phyloP scores from a whole-genome alignment of 2,797 vertebrate species.

The Muraenolepis orangiensis region DNA sequence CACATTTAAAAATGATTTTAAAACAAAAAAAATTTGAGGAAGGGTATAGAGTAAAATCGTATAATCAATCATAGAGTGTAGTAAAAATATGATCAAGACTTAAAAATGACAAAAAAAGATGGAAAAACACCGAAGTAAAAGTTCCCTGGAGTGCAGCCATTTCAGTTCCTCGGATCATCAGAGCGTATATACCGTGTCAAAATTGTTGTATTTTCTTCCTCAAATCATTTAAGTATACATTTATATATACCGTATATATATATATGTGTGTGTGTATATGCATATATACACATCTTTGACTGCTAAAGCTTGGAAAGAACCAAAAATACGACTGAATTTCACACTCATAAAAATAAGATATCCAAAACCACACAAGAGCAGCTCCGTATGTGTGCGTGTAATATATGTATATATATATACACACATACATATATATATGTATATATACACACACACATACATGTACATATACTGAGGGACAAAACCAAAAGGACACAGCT shows the following conservation, averaged over 20 bases:
- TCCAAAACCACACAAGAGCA: constrained; percentile 78
- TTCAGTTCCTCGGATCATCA: constrained; percentile 70
- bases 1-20: constrained; percentile 60
- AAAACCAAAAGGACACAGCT: constrained; percentile 75
- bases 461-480: constrained; percentile 71
- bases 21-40: constrained; percentile 31
- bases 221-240: constrained; percentile 75
- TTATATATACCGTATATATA: constrained; percentile 24
- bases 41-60: constrained; percentile 34
- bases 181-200: constrained; percentile 77
- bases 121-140: constrained; percentile 55
- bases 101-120: constrained; percentile 58
- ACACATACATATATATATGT: too few species aligned
- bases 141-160: constrained; percentile 84
- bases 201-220: constrained; percentile 54
- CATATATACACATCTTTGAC: constrained; percentile 72
- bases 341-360: constrained; percentile 64
- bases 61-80: constrained; percentile 16
- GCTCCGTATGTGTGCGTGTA: too few species aligned
- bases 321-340: constrained; percentile 79
- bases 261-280: constrained; percentile 10
- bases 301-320: constrained; percentile 82
- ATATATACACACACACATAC: too few species aligned
- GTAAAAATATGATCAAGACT: constrained; percentile 51
- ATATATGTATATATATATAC: too few species aligned